Percentiles rank a stretch among this genome's conserved stretches.
Conservation (phyloP, 2,113 vertebrate species). For the Notiomystis cincta region DNA sequence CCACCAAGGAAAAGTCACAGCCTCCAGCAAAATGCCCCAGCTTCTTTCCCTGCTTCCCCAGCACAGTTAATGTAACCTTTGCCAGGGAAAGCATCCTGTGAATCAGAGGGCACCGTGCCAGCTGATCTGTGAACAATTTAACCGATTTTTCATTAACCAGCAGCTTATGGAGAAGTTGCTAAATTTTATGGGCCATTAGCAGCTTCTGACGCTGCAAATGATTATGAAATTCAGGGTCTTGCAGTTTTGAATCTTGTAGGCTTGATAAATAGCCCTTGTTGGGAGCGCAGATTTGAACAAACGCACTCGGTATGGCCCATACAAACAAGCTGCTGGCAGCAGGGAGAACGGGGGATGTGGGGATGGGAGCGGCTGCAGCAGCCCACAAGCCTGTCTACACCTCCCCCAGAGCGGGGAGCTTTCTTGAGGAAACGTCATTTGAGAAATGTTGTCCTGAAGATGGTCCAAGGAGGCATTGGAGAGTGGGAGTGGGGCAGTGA, state of each 20-base stretch:
- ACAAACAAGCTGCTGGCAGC: neutral
- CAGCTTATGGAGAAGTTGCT: slow-evolving; percentile 73
- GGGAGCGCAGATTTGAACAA: neutral
- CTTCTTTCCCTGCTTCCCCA: neutral
- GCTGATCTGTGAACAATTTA: slow-evolving; percentile 71
- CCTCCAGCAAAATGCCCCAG: accelerated
- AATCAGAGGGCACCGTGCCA: slow-evolving; percentile 49
- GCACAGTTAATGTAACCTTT: slow-evolving; percentile 53
- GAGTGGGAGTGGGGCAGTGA: neutral
- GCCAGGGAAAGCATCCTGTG: slow-evolving; percentile 17
- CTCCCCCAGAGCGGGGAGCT: neutral
- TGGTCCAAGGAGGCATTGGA: accelerated
- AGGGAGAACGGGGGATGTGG: accelerated
- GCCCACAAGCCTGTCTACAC: neutral
- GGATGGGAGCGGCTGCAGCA: neutral
- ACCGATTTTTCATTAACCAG: slow-evolving; percentile 75
- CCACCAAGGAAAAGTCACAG: neutral
- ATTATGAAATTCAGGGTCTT: slow-evolving; percentile 64
- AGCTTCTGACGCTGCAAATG: slow-evolving; percentile 65
- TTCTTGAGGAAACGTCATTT: neutral
- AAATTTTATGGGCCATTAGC: slow-evolving; percentile 77
- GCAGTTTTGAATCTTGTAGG: slow-evolving; percentile 53
- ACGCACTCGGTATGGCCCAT: neutral
- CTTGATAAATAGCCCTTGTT: slow-evolving; percentile 61
- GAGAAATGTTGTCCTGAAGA: neutral